phyloP scores from a whole-genome alignment of 2,888 invertebrate genomes.

The Anodontia alba region DNA sequence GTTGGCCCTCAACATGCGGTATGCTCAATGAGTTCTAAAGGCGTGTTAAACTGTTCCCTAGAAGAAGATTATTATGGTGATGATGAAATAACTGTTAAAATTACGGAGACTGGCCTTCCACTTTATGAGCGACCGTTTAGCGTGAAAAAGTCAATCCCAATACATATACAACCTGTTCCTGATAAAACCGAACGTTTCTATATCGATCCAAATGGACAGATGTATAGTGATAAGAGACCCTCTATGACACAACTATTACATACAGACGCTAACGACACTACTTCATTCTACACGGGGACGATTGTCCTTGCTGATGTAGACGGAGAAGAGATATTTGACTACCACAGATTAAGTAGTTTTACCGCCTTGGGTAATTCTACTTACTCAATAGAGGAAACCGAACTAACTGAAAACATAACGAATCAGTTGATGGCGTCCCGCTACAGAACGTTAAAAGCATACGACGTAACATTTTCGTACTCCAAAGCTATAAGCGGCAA shows the following conservation, averaged over 20 bases:
- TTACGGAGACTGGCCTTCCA: constrained; percentile 27
- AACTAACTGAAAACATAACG: not conserved
- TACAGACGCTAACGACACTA: constrained; percentile 39
- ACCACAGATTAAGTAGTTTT: constrained; percentile 1
- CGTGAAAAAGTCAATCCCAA: constrained; percentile 19
- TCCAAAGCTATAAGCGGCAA: constrained; percentile 38
- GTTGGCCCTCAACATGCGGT: constrained; percentile 19
- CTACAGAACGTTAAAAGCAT: constrained; percentile 40
- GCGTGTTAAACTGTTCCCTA: constrained; percentile 34
- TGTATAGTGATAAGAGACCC: constrained; percentile 37
- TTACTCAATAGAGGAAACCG: not conserved
- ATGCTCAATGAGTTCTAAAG: constrained; percentile 44
- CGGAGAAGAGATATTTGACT: constrained; percentile 36
- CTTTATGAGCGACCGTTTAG: constrained; percentile 3
- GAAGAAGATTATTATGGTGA: constrained; percentile 51
- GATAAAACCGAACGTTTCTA: constrained; percentile 47
- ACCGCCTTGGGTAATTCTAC: constrained; percentile 43
- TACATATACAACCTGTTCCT: constrained; percentile 25
- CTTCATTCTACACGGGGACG: constrained; percentile 26
- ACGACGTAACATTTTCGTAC: constrained; percentile 28
- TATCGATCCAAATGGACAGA: constrained; percentile 34
- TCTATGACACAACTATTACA: constrained; percentile 21
- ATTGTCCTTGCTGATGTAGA: constrained; percentile 50
- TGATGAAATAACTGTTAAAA: constrained; percentile 8
- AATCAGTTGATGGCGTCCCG: constrained; percentile 20